A percentile compares a stretch with the other conserved stretches of the same genome.
phyloP scores from a whole-genome alignment of 2,888 invertebrate genomes.

The Caenorhabditis afra region DNA sequence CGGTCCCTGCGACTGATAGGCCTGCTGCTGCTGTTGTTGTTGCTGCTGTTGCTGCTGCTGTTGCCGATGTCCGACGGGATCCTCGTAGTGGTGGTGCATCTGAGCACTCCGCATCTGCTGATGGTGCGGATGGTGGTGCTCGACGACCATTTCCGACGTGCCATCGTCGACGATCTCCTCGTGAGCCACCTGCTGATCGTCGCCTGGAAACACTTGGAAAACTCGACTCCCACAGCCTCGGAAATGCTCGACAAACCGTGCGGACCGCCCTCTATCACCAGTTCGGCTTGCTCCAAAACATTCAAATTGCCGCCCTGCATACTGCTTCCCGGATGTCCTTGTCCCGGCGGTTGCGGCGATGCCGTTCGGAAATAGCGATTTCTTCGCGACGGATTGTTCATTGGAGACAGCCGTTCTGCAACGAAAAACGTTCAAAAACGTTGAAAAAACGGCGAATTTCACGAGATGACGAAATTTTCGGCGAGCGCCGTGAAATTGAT shows the following conservation, averaged over 20 bases:
- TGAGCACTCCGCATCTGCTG: constrained; percentile 12
- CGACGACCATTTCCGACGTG: constrained; percentile 31
- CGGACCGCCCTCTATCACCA: constrained; percentile 52
- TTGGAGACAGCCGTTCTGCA: no score
- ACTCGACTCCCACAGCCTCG: no score
- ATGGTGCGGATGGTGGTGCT: constrained; percentile 41
- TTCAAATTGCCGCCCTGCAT: constrained; percentile 38
- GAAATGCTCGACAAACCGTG: constrained; percentile 12
- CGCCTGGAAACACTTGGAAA: neutral
- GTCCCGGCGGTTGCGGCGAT: constrained; percentile 27
- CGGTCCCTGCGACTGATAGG: neutral
- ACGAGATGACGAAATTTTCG: neutral
- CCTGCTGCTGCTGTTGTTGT: neutral
- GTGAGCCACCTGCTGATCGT: constrained; percentile 53
- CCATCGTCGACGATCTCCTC: constrained; percentile 60
- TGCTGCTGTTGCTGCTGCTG: neutral
- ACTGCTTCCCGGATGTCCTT: neutral
- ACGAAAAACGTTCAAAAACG: constrained; percentile 1
- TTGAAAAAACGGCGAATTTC: constrained; percentile 1
- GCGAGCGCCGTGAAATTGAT: no score
- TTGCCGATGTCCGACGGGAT: neutral
- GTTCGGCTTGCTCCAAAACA: constrained; percentile 48
- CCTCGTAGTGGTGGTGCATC: constrained; percentile 9
- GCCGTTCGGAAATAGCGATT: constrained; percentile 58
- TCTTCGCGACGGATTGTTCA: constrained; percentile 43